Evolutionary conservation across 1,140 invertebrate genomes (phyloP).

Genomic region (Pseudomyrmex sp.): DNA sequence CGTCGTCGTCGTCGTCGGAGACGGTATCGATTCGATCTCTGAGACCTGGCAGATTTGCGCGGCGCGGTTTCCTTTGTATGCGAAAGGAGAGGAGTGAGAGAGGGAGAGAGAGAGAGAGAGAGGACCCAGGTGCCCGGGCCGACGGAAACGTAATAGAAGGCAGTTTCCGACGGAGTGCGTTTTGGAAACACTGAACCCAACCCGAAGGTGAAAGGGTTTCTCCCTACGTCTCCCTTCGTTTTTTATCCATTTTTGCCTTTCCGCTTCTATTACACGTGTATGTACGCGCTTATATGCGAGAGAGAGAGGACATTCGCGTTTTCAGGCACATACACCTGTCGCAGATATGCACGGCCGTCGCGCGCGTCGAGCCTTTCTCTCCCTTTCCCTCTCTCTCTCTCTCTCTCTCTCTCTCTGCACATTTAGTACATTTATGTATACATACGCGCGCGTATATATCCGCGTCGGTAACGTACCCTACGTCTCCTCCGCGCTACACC

Average conservation of each 20-base stretch:
- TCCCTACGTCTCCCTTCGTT: slow-evolving; percentile 41
- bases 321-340: slow-evolving; percentile 33
- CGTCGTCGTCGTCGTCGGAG: slow-evolving; percentile 28
- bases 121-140: slow-evolving; percentile 68
- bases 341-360: slow-evolving; percentile 27
- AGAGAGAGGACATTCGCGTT: slow-evolving; percentile 31
- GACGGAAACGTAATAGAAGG: slow-evolving; percentile 71
- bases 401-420: neutral
- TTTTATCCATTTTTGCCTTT: slow-evolving; percentile 43
- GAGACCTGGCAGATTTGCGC: slow-evolving; percentile 63
- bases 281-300: slow-evolving; percentile 5
- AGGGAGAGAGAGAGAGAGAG: too few relatives aligned
- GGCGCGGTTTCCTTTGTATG: slow-evolving; percentile 20
- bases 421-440: slow-evolving; percentile 26
- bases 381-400: too few relatives aligned
- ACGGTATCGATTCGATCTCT: slow-evolving; percentile 66
- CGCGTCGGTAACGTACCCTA: slow-evolving; percentile 15
- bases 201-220: slow-evolving; percentile 53
- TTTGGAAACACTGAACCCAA: slow-evolving; percentile 58
- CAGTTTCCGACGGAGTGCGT: slow-evolving; percentile 66
- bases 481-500: slow-evolving; percentile 27
- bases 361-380: neutral
- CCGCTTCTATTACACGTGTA: slow-evolving; percentile 10
- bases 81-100: neutral
- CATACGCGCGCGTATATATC: neutral